Conservation (phyloP, 2,797 vertebrate species). For the Sebastes reedi region DNA sequence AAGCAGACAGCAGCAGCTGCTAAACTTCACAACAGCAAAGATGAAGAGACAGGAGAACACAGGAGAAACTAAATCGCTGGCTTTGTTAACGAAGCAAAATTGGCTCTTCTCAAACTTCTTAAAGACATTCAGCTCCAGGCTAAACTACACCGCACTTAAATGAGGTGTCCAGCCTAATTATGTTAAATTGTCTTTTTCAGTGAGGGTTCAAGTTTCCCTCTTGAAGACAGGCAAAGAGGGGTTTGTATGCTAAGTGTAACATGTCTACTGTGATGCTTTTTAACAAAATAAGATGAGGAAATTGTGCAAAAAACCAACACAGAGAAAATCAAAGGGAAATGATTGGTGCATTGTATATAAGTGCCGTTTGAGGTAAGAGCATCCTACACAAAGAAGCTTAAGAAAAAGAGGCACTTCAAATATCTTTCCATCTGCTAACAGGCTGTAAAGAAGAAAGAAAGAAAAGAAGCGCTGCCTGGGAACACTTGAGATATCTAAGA, state of each 20-base stretch:
- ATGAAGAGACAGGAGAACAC: constrained; percentile 32
- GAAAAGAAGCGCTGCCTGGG: background rate
- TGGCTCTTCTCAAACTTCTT: constrained; percentile 32
- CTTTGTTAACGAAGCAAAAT: constrained; percentile 43
- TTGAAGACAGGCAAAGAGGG: constrained; percentile 27
- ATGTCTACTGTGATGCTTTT: constrained; percentile 29
- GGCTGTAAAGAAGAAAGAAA: constrained; percentile 13
- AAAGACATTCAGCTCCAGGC: constrained; percentile 48
- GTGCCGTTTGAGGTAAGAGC: background rate
- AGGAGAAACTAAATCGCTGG: constrained; percentile 9
- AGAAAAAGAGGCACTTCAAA: constrained; percentile 9
- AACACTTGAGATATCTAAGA: background rate
- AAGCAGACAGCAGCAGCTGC: constrained; percentile 45
- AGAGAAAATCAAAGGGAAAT: constrained; percentile 15
- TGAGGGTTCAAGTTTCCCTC: constrained; percentile 36
- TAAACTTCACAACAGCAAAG: constrained; percentile 22
- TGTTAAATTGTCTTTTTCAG: constrained; percentile 38
- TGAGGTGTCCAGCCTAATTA: constrained; percentile 57
- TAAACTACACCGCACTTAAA: constrained; percentile 41
- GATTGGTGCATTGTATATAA: background rate
- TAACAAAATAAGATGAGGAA: constrained; percentile 24
- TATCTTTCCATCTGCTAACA: background rate
- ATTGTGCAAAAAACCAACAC: background rate
- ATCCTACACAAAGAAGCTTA: background rate
- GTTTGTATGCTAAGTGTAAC: constrained; percentile 28